Evolutionary conservation across 2,113 vertebrate genomes (phyloP).

Genomic region (Myrmecobius fasciatus): DNA sequence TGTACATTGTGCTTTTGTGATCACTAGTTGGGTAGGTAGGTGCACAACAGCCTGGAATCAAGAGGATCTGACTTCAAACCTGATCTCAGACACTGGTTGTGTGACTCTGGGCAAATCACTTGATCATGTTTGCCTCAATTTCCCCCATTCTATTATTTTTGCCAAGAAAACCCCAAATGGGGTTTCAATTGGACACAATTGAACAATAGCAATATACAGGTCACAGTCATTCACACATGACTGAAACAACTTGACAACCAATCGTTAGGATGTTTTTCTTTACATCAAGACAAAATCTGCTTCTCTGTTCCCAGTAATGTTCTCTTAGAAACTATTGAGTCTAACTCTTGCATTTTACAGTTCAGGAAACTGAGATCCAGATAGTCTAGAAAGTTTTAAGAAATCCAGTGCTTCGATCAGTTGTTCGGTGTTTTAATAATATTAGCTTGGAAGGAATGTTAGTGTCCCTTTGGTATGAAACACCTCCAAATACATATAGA

Average conservation of each 20-base stretch:
- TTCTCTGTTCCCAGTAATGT: not conserved
- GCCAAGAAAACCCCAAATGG: too few species aligned
- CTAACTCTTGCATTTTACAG: not conserved
- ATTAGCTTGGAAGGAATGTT: not conserved
- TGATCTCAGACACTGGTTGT: not conserved
- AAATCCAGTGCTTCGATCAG: not conserved
- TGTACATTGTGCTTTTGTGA: too few species aligned
- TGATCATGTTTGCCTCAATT: not conserved
- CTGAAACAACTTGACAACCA: not conserved
- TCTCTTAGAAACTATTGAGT: not conserved
- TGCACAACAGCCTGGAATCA: not conserved
- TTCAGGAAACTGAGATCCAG: not conserved
- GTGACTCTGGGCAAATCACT: not conserved
- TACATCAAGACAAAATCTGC: not conserved
- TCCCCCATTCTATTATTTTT: not conserved
- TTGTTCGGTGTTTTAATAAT: not conserved
- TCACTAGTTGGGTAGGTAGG: too few species aligned
- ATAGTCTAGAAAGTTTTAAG: not conserved
- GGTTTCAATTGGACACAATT: too few species aligned
- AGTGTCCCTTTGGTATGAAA: not conserved
- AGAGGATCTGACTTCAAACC: not conserved
- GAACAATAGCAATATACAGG: too few species aligned
- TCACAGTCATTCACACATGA: too few species aligned
- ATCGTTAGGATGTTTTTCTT: not conserved
- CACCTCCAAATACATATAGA: not conserved